These are phyloP conservation scores for Aptenodytes patagonicus DNA, from an alignment of 2,113 vertebrate genomes.

Conservation along the genomic window DNA sequence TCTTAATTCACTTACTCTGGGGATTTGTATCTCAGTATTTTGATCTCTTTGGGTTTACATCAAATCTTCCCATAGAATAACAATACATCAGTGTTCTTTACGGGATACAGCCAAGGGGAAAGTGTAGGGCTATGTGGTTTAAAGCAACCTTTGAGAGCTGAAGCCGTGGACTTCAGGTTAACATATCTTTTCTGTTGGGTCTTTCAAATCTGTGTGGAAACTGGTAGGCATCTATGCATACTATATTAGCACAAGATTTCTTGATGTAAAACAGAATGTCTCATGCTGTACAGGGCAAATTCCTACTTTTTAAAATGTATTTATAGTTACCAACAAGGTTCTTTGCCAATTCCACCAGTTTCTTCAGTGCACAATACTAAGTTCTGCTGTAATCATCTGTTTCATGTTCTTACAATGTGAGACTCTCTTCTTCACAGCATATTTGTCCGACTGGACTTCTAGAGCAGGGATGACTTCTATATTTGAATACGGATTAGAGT, in stretches of 20 bases:
- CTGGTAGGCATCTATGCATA: not conserved
- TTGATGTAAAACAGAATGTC: not conserved
- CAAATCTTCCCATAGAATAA: not conserved
- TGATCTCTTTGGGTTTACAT: not conserved
- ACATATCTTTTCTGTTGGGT: not conserved
- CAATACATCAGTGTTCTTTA: not conserved
- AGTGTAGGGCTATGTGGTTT: not conserved
- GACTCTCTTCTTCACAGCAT: not conserved
- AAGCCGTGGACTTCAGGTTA: not conserved
- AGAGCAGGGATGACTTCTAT: not conserved
- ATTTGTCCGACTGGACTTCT: not conserved
- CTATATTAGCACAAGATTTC: not conserved
- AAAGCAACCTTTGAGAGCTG: not conserved
- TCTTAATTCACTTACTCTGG: not conserved
- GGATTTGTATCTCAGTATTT: not conserved
- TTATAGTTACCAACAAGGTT: not conserved
- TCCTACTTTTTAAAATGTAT: not conserved
- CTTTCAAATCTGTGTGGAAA: not conserved
- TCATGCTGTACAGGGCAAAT: not conserved
- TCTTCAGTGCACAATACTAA: not conserved
- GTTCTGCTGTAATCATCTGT: not conserved
- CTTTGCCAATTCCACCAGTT: not conserved
- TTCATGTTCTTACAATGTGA: not conserved
- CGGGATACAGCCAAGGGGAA: not conserved
- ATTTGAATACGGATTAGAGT: not conserved